Conservation (phyloP, 2,797 vertebrate species). For the Ceryle rudis region DNA sequence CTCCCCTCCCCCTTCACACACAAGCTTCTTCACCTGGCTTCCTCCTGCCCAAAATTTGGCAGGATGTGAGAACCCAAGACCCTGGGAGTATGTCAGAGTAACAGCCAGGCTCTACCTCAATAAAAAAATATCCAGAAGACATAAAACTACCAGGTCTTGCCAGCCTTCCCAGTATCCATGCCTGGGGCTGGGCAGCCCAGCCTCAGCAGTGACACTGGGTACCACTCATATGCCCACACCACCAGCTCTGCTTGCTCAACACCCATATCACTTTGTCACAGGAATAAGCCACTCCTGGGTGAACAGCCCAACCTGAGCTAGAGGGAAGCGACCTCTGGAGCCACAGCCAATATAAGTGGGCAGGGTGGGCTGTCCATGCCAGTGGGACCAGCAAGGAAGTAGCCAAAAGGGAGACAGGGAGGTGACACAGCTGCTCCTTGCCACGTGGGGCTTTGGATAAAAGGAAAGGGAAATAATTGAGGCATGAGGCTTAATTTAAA, state of each 20-base stretch:
- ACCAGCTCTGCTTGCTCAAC: background rate
- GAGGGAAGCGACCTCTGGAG: background rate
- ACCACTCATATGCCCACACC: accelerated
- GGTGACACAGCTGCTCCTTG: constrained; percentile 2
- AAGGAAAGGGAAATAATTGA: constrained; percentile 42
- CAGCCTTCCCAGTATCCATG: background rate
- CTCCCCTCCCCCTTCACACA: background rate
- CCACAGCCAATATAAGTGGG: accelerated
- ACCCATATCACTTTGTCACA: background rate
- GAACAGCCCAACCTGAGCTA: accelerated
- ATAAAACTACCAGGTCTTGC: background rate
- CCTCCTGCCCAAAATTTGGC: background rate
- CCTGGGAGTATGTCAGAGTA: background rate
- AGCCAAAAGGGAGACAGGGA: background rate
- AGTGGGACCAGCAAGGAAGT: background rate
- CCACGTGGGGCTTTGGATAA: background rate
- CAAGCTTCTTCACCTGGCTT: background rate
- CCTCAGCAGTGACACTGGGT: background rate
- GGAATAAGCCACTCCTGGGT: background rate
- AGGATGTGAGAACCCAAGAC: background rate
- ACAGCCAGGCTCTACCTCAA: background rate
- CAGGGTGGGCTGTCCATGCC: background rate
- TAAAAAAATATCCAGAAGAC: background rate
- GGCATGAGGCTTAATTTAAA: constrained; percentile 35
- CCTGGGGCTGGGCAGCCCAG: background rate